Evolutionary conservation across 1,140 invertebrate genomes (phyloP), one percentile per base, ranked within the genome.

Genomic region (Arctopsyche grandis): DNA sequence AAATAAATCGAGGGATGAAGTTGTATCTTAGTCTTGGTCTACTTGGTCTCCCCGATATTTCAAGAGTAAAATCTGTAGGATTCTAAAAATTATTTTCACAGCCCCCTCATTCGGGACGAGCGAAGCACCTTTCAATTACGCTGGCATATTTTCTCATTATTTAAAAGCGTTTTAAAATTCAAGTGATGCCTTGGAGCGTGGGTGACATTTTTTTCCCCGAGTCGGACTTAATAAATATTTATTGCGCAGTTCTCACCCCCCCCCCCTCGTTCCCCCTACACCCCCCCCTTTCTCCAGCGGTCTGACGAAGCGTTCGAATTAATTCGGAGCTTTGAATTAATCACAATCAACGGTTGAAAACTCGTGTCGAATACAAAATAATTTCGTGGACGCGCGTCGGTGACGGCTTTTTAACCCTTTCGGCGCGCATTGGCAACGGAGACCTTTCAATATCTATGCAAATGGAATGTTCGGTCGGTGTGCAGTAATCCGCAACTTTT

Each of bases 321-420:
- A 74, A 74, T 74, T 74, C 71, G 24, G 24, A 74, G 71, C 71
- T 56, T 29, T 16, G 44, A 74, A 74, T 74, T 74, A 74, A 74
- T 74, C 71, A 74, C 71, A 74, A 74, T 74, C 71, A 74, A 74
- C 71, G 44, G 44, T 56, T 26, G 71, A 74, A 74, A 46, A 46
- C 48, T 56, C 48, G 43, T 29, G 71, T 46, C 44, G 71, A 74
- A 74, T 74, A 74, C 71, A 74, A 56, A 71, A 74, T 74, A 74
- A 56, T 74, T 56, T 74, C 71, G 44, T 26, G 24, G 38, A 70
- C 9, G 12, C 19, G 44, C 29, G 63, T 19, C 29, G 38, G 38
- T 16, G 60, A 26, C 22, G 44, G 14, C 0, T 10, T 74, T 48
- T 56, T 56, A 74, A 74, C 44, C 71, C 71, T 24, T 74, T 56